phyloP scores from a whole-genome alignment of 64 coral and sea anemone genomes.

The Trachythela sp. region DNA sequence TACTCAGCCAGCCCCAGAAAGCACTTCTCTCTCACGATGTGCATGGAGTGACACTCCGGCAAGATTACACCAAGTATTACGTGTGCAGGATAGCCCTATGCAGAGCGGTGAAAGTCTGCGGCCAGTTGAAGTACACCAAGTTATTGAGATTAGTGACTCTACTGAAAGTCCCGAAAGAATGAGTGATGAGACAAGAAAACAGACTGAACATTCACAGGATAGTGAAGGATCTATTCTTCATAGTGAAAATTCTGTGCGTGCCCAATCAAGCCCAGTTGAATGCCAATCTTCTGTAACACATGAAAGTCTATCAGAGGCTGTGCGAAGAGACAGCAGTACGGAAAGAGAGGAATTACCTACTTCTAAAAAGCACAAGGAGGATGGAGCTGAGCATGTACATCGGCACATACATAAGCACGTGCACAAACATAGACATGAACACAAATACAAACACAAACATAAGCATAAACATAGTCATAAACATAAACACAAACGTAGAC shows the following conservation, averaged over 20 bases:
- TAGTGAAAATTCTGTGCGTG: background rate
- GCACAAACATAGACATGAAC: background rate
- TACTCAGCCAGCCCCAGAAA: background rate
- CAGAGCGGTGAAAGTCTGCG: background rate
- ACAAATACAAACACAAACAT: background rate
- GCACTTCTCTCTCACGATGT: background rate
- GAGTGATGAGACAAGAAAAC: background rate
- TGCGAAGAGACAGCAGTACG: background rate
- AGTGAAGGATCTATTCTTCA: background rate
- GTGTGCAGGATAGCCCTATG: background rate
- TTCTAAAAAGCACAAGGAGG: background rate
- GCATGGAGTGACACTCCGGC: slow-evolving; percentile 2
- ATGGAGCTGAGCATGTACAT: background rate
- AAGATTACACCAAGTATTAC: background rate
- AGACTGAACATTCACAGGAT: background rate
- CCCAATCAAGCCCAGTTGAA: background rate
- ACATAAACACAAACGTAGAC: background rate
- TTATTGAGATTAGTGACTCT: background rate
- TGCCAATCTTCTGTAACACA: background rate
- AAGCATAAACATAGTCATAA: background rate
- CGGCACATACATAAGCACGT: background rate
- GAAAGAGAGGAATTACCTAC: background rate
- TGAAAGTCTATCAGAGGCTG: background rate
- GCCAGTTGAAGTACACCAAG: background rate
- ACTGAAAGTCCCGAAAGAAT: background rate